Base-by-base conservation (phyloP, 2,888 invertebrate species). In the Lagria hirta region DNA sequence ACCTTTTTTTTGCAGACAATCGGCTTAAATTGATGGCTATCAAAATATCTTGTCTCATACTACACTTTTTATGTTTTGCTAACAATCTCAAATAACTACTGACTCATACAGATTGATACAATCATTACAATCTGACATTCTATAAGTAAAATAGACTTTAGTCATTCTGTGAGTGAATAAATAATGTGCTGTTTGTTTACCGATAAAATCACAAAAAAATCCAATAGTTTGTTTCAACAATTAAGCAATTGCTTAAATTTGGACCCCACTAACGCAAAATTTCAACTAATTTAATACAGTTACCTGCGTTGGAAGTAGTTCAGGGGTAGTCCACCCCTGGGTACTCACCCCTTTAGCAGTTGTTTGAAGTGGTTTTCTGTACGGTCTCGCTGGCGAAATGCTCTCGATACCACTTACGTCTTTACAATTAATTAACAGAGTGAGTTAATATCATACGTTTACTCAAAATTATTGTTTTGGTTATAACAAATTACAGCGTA, bases 391-490 rank as follows among this genome's bases (percentile, higher is more conserved):
- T 51, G 52, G 27, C 38, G 44, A 44, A 33, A 38, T 36, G 42
- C 41, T 60, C 65, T 64, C 65, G 66, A 59, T 61, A 69, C 67
- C 69, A 61, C 57, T 60, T 60, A 68, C 60, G 65, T 71, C 71
- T 72, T 72, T 70, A 69, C 65, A 66, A 67, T 71, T 71, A 70
- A 71, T 68, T 71, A 73, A 73, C 70, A 73, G 71, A 73, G 62
- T 65, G 67, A 71, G 72, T 73, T 73, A 73, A 73, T 73, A 72
- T 71, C 70, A 69, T 65, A 61, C 55, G 61, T 61, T 62, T 60
- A 38, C 23, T 43, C 38, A 38, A 48, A 16, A n/a, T n/a, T n/a
- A n/a, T 43, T 30, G 23, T 38, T 38, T 38, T 38, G 38, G 30
- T 38, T 38, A 38, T 18, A 21, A 22, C 6, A 33, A 34, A 26